Conservation (phyloP, 2,797 vertebrate genomes). For the Syndactyla subalaris region DNA sequence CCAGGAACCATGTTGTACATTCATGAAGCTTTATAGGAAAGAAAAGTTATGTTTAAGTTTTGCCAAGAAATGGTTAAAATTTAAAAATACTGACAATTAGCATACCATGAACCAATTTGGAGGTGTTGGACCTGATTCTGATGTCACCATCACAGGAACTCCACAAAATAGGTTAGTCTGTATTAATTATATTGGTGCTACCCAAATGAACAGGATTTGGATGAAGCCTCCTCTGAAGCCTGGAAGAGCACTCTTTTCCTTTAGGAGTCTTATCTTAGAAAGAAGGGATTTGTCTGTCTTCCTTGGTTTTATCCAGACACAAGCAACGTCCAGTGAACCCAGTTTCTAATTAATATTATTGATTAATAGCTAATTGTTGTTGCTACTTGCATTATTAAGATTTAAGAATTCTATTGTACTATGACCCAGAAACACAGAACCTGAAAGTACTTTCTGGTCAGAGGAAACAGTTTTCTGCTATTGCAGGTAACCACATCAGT, state of each 20-base stretch:
- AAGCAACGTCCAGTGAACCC: neutral
- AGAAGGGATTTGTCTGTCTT: neutral
- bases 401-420: neutral
- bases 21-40: neutral
- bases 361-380: neutral
- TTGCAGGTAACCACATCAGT: neutral
- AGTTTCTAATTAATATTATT: neutral
- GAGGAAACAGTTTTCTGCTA: neutral
- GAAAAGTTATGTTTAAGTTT: neutral
- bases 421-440: neutral
- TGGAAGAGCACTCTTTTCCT: neutral
- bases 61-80: neutral
- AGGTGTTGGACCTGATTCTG: neutral
- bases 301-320: neutral
- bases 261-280: neutral
- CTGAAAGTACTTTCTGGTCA: neutral
- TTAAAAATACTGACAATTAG: neutral
- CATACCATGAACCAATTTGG: neutral
- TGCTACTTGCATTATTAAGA: neutral
- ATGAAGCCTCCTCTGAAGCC: neutral
- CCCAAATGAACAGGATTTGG: neutral
- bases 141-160: neutral
- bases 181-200: neutral
- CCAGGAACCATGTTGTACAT: neutral
- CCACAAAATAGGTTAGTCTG: neutral